phyloP scores from a whole-genome alignment of 2,797 vertebrate species.

The Philypnodon macrostomus region DNA sequence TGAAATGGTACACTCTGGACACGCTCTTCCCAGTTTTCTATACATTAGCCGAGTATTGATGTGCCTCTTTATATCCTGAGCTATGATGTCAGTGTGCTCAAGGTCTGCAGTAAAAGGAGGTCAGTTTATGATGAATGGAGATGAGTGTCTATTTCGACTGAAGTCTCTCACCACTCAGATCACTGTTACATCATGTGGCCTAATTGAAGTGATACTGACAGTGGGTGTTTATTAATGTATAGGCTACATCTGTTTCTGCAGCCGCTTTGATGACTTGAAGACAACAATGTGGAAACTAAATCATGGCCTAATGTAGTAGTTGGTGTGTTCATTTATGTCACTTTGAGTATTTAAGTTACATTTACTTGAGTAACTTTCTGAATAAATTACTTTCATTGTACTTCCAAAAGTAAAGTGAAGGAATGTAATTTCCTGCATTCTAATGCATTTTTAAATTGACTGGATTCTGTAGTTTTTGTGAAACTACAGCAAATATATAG shows the following conservation, averaged over 20 bases:
- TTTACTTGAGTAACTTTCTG: too few species aligned
- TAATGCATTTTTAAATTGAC: too few species aligned
- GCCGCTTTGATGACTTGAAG: not conserved
- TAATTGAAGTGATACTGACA: slow-evolving; percentile 10
- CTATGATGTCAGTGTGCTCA: slow-evolving; percentile 17
- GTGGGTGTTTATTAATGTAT: slow-evolving; percentile 5
- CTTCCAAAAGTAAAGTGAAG: too few species aligned
- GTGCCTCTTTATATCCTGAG: not conserved
- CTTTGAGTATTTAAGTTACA: too few species aligned
- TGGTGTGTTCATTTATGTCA: too few species aligned
- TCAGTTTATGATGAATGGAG: slow-evolving; percentile 5
- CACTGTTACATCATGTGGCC: slow-evolving; percentile 14
- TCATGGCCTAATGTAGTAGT: too few species aligned
- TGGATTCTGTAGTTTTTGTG: too few species aligned
- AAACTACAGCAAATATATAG: too few species aligned
- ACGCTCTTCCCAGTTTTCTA: slow-evolving; percentile 7
- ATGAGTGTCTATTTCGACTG: slow-evolving; percentile 14
- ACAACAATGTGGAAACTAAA: not conserved
- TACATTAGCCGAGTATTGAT: slow-evolving; percentile 24
- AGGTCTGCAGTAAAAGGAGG: slow-evolving; percentile 15
- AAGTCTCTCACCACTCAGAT: slow-evolving; percentile 6
- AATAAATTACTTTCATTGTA: too few species aligned
- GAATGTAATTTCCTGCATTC: too few species aligned
- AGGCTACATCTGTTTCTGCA: not conserved
- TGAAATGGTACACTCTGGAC: slow-evolving; percentile 2